Percentiles rank a stretch among this genome's conserved stretches.
phyloP scores from a whole-genome alignment of 2,113 vertebrate species.

The Corythoichthys haematopterus region DNA sequence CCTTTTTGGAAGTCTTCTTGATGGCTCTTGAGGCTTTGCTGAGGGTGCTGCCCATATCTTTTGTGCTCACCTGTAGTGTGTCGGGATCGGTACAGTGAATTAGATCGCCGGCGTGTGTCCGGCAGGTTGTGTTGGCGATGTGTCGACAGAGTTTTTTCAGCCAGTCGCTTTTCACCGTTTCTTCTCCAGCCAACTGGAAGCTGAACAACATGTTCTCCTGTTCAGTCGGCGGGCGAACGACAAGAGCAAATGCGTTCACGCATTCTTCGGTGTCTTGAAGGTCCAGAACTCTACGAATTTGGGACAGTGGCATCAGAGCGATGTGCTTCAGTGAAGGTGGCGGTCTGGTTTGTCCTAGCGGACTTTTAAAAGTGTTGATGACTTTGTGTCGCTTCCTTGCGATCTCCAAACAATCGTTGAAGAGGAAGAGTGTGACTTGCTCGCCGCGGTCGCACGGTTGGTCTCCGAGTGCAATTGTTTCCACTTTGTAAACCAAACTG shows the following conservation, averaged over 20 bases:
- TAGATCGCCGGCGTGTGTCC: constrained; percentile 89
- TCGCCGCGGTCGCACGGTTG: constrained; percentile 94
- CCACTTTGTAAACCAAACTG: constrained; percentile 85
- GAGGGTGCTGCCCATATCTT: constrained; percentile 98
- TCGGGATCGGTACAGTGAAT: constrained; percentile 90
- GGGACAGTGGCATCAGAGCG: constrained; percentile 92
- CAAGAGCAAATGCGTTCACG: constrained; percentile 88
- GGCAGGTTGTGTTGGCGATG: constrained; percentile 95
- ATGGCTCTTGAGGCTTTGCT: constrained; percentile 95
- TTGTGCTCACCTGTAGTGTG: constrained; percentile 92
- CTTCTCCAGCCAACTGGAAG: constrained; percentile 89
- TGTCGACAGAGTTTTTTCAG: constrained; percentile 88
- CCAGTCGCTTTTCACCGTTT: constrained; percentile 84
- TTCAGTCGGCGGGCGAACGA: constrained; percentile 92
- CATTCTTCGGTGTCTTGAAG: constrained; percentile 95
- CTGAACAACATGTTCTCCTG: constrained; percentile 92
- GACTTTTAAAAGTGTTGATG: constrained; percentile 91
- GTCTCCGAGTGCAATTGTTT: constrained; percentile 88
- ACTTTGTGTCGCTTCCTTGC: constrained; percentile 95
- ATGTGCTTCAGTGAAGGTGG: constrained; percentile 92
- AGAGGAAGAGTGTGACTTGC: constrained; percentile 93
- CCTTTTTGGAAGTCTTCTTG: constrained; percentile 98
- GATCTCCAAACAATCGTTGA: constrained; percentile 97
- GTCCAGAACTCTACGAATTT: constrained; percentile 93
- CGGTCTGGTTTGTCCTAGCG: constrained; percentile 83